Base-by-base conservation (phyloP, 2,113 vertebrate genomes). In the Phoxinus phoxinus region DNA sequence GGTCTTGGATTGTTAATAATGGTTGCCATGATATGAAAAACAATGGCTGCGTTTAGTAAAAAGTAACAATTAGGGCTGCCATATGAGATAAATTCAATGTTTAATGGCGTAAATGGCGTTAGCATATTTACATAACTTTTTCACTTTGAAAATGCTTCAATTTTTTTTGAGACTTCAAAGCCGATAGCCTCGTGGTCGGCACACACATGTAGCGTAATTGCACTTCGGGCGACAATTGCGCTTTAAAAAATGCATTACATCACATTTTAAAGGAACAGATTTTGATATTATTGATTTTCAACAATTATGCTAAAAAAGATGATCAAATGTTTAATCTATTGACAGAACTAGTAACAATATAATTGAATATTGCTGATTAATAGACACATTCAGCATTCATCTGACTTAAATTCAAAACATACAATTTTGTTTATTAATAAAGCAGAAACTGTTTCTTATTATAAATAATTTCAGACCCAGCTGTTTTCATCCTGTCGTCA, bases 1-100 rank as follows among this genome's bases (percentile, higher is more conserved):
- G 79, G 74, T 48, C 61, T 56, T 69, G 17, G 37, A 67, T 77
- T 80, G 67, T 81, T 72, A 69, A 27, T 25, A 67, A 44, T 61
- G 56, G 86, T 81, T 84, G 41, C 30, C 13, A 46, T 63, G 72
- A 35, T 77, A 19, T 44, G 6, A 30, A 6, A 59, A 56, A 63
- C 67, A 63, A 69, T 51, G 58, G 10, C 13, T 35, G 7, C 2
- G 6, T 23, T 53, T 30, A 15, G 44, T 21, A 10, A 59, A 30
- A 48, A 23, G 61, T 35, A 30, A 67, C 61, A 82, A 1, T 82
- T 69, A 69, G 41, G 19, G 10, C 63, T 32, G 27, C 17, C 12
- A 44, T 63, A 11, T 44, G 13, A 80, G n/a, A 27, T 61, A 0
- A 44, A 61, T 61, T 4, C 3, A n/a, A 61, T 27, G n/a, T 21